Evolutionary conservation across 2,113 vertebrate genomes (phyloP).

Genomic region (Alexandromys fortis): DNA sequence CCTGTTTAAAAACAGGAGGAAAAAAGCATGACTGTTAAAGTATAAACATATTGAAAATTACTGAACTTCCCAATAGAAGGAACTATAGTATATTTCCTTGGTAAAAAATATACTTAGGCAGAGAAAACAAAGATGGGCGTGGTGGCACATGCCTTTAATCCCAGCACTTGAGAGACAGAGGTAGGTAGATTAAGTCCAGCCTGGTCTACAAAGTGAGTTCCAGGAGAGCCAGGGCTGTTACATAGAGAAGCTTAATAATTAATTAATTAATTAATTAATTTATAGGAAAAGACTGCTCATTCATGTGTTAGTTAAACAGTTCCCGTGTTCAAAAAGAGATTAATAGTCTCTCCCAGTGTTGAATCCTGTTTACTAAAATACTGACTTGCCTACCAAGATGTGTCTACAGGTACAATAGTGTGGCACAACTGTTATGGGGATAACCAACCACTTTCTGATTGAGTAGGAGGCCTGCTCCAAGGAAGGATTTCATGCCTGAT

Average conservation of each 20-base stretch:
- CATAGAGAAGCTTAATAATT: background rate
- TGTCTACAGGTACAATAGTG: background rate
- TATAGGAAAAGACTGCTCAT: too few relatives aligned
- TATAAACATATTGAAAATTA: conserved; percentile 53
- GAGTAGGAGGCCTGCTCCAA: background rate
- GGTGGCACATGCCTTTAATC: background rate
- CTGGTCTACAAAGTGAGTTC: too few relatives aligned
- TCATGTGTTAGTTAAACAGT: background rate
- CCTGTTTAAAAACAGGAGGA: conserved; percentile 81
- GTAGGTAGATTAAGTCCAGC: background rate
- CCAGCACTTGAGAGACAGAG: background rate
- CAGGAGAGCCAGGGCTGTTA: background rate
- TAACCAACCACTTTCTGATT: background rate
- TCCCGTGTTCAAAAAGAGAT: too few relatives aligned
- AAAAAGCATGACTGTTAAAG: conserved; percentile 53
- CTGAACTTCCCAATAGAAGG: background rate
- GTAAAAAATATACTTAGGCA: conserved; percentile 39
- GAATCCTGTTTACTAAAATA: background rate
- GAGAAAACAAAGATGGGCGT: background rate
- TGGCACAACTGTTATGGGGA: background rate
- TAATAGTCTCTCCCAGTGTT: background rate
- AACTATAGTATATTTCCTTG: conserved; percentile 20
- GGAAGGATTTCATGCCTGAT: background rate
- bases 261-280: too few relatives aligned
- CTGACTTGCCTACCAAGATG: background rate